Evolutionary conservation across 2,113 vertebrate genomes (phyloP).

Genomic region (Actinemys pallida): DNA sequence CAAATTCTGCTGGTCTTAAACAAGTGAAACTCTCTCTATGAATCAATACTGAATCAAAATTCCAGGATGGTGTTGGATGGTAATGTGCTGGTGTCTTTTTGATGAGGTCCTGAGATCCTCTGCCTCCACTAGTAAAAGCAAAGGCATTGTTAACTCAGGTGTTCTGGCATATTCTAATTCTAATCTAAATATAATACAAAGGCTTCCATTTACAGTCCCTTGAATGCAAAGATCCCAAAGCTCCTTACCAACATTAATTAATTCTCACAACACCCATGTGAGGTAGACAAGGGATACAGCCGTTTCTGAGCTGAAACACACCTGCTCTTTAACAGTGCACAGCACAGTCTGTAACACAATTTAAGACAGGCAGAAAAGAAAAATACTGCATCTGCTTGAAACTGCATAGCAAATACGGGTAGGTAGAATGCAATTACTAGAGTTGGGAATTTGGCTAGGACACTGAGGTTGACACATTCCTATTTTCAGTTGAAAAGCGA

Average conservation of each 20-base stretch:
- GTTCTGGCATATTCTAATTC: background rate
- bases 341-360: background rate
- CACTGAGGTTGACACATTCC: too few relatives aligned
- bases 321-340: background rate
- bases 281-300: background rate
- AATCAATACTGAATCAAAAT: background rate
- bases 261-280: background rate
- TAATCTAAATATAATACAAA: background rate
- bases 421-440: background rate
- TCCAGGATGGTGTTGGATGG: background rate
- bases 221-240: slow-evolving; percentile 30
- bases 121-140: slow-evolving; percentile 9
- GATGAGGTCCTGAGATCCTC: background rate
- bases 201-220: slow-evolving; percentile 26
- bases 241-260: slow-evolving; percentile 38
- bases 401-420: background rate
- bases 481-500: too few relatives aligned
- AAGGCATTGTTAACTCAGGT: background rate
- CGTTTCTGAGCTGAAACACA: slow-evolving; percentile 28
- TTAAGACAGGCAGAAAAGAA: slow-evolving; percentile 24
- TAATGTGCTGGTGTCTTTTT: background rate
- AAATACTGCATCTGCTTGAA: background rate
- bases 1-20: background rate
- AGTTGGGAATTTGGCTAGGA: background rate
- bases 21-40: background rate